A percentile compares a stretch with the other conserved stretches of the same genome.
Conservation (phyloP, 2,888 invertebrate genomes). For the Thyatira batis region DNA sequence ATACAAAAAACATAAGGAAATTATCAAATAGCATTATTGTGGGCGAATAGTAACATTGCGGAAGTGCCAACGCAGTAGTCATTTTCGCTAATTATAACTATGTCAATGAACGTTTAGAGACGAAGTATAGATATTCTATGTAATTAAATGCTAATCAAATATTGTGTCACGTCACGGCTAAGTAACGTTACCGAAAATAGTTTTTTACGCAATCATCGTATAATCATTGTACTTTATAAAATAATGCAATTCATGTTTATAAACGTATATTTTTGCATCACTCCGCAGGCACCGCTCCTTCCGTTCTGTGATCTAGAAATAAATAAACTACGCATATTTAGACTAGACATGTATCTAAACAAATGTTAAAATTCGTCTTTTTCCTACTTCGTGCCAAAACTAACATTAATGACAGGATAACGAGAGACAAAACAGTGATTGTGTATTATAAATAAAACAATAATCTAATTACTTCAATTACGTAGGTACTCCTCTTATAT, state of each 20-base stretch:
- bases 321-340: conserved; percentile 62
- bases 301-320: conserved; percentile 79
- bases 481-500: too few species aligned
- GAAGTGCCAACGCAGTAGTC: conserved; percentile 55
- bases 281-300: conserved; percentile 69
- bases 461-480: neutral
- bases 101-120: conserved; percentile 17
- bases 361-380: conserved; percentile 47
- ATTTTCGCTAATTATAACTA: conserved; percentile 54
- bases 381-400: conserved; percentile 75
- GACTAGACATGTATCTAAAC: conserved; percentile 48
- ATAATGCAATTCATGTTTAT: conserved; percentile 36
- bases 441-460: conserved; percentile 19
- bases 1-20: neutral
- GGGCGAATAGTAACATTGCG: conserved; percentile 35
- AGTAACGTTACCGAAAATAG: conserved; percentile 30
- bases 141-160: conserved; percentile 10
- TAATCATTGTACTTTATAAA: conserved; percentile 36
- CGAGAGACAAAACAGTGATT: conserved; percentile 50
- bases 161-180: conserved; percentile 18
- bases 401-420: conserved; percentile 37
- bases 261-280: conserved; percentile 74
- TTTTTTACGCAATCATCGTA: conserved; percentile 58
- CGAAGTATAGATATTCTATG: conserved; percentile 18
- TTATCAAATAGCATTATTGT: conserved; percentile 30